These are phyloP conservation scores for Xiphophorus birchmanni DNA, from an alignment of 2,797 vertebrate species.

Conservation along the genomic window DNA sequence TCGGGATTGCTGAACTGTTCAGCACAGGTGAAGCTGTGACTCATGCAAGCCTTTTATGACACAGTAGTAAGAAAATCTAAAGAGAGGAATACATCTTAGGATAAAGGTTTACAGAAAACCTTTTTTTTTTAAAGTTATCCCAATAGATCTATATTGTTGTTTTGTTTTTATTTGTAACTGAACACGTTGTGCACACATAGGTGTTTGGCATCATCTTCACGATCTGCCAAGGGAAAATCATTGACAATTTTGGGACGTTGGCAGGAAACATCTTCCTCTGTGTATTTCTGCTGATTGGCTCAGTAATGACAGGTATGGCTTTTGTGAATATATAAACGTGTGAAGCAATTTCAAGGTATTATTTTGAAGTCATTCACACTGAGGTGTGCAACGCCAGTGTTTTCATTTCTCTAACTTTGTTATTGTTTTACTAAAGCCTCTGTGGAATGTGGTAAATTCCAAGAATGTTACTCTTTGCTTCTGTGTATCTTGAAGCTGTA, in stretches of 20 bases:
- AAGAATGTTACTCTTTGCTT: slow-evolving; percentile 24
- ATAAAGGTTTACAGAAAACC: no score
- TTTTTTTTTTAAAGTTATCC: neutral
- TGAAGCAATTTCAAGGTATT: slow-evolving; percentile 32
- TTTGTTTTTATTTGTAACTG: slow-evolving; percentile 10
- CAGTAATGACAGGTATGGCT: slow-evolving; percentile 85
- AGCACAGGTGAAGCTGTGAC: slow-evolving; percentile 85
- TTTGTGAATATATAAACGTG: neutral
- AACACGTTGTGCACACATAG: slow-evolving; percentile 68
- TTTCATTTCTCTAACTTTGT: slow-evolving; percentile 14
- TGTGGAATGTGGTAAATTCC: slow-evolving; percentile 17
- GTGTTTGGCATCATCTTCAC: slow-evolving; percentile 97
- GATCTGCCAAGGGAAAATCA: slow-evolving; percentile 91
- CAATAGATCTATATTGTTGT: neutral
- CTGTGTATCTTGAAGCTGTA: slow-evolving; percentile 10
- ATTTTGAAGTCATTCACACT: slow-evolving; percentile 4
- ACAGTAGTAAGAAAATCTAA: neutral
- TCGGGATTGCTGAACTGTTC: slow-evolving; percentile 96
- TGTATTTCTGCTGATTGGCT: slow-evolving; percentile 88
- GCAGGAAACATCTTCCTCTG: slow-evolving; percentile 94
- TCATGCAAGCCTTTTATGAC: neutral
- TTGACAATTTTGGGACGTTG: slow-evolving; percentile 82
- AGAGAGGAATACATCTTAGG: neutral
- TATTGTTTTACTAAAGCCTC: slow-evolving; percentile 14
- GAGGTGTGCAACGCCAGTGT: neutral